Percentiles rank a stretch among this genome's conserved stretches.
Conservation (phyloP, 2,888 invertebrate genomes). For the Boloria selene region DNA sequence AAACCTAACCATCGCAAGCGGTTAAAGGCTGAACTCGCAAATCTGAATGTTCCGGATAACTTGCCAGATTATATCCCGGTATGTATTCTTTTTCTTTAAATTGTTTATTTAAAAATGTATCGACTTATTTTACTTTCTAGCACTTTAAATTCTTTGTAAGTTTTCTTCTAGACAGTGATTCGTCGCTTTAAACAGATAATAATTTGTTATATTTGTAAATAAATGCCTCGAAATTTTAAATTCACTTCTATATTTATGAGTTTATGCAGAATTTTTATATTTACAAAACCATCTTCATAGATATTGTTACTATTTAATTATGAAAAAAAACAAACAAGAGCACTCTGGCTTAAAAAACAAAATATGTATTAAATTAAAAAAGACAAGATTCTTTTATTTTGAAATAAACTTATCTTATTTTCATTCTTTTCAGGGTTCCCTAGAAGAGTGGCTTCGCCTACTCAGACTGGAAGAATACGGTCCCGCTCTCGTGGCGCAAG, state of each 20-base stretch:
- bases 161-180: too few relatives aligned
- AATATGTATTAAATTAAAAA: too few relatives aligned
- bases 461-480: constrained; percentile 96
- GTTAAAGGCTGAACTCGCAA: constrained; percentile 97
- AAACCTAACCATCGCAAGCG: constrained; percentile 98
- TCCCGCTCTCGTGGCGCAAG: constrained; percentile 94
- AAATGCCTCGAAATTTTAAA: too few relatives aligned
- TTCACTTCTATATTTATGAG: too few relatives aligned
- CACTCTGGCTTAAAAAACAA: neutral
- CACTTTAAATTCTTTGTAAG: too few relatives aligned
- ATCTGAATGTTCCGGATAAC: constrained; percentile 96
- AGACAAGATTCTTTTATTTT: constrained; percentile 1
- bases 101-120: neutral
- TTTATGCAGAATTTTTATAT: too few relatives aligned
- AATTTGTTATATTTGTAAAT: too few relatives aligned
- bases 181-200: too few relatives aligned
- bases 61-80: constrained; percentile 97
- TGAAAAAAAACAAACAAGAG: too few relatives aligned
- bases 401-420: neutral
- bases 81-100: constrained; percentile 52
- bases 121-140: neutral
- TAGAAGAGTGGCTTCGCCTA: constrained; percentile 97
- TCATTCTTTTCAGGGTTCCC: constrained; percentile 86
- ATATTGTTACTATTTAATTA: too few relatives aligned
- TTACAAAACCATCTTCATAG: too few relatives aligned